phyloP scores from a whole-genome alignment of 2,888 invertebrate species.

The Creontiades dilutus region DNA sequence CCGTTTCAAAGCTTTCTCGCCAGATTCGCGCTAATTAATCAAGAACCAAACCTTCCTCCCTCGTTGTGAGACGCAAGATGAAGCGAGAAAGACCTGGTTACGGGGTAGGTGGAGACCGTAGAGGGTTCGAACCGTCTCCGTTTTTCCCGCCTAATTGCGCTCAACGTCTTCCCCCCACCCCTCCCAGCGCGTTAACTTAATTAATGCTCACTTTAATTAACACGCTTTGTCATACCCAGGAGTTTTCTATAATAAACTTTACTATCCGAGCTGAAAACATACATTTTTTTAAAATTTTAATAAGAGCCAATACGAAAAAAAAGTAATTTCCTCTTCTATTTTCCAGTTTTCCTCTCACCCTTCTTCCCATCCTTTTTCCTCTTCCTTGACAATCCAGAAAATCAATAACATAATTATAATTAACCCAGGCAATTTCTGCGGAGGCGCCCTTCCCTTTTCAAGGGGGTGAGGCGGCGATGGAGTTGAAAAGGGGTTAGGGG shows the following conservation, averaged over 20 bases:
- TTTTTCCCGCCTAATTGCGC: constrained; percentile 73
- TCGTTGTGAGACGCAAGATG: neutral
- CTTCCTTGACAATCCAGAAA: constrained; percentile 73
- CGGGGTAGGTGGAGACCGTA: neutral
- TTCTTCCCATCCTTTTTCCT: constrained; percentile 4
- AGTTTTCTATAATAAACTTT: constrained; percentile 28
- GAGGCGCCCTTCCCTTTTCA: neutral
- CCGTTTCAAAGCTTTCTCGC: neutral
- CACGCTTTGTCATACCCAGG: constrained; percentile 74
- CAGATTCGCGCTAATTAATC: constrained; percentile 32
- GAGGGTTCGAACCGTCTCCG: neutral
- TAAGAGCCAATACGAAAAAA: constrained; percentile 62
- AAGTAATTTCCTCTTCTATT: constrained; percentile 73
- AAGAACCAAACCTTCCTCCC: neutral
- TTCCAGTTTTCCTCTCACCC: constrained; percentile 12
- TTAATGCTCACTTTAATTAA: constrained; percentile 75
- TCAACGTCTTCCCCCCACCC: constrained; percentile 71
- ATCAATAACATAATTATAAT: constrained; percentile 76
- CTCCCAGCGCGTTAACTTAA: constrained; percentile 73
- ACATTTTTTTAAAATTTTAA: constrained; percentile 60
- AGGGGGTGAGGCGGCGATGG: constrained; percentile 30
- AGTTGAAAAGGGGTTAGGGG: constrained; percentile 54
- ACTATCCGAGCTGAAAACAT: constrained; percentile 65
- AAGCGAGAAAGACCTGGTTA: neutral
- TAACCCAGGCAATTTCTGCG: constrained; percentile 75